Percentiles rank a stretch among this genome's conserved stretches.
Conservation (phyloP, 2,113 vertebrate genomes). For the Calonectris borealis region DNA sequence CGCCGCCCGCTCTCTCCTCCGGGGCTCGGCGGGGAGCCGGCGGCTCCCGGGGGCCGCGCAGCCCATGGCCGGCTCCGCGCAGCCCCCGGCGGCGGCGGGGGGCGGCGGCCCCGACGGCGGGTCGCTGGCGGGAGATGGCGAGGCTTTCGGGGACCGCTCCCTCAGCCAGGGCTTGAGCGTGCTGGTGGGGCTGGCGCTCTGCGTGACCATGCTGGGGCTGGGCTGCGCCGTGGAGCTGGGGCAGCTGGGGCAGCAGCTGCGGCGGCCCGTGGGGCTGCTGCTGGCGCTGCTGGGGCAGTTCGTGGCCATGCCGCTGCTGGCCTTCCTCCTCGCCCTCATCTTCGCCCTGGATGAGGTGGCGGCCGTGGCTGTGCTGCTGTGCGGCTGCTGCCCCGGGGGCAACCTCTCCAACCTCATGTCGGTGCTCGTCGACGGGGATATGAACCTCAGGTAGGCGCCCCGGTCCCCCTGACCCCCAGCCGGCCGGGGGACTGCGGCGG, state of each 20-base stretch:
- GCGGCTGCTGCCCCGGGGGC: constrained; percentile 95
- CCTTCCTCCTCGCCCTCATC: constrained; percentile 87
- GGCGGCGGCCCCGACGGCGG: neutral
- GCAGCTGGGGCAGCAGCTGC: constrained; percentile 87
- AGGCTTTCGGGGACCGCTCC: constrained; percentile 76
- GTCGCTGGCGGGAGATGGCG: neutral
- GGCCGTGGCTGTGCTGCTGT: constrained; percentile 92
- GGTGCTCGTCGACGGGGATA: constrained; percentile 92
- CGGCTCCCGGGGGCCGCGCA: neutral
- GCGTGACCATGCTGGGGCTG: constrained; percentile 93
- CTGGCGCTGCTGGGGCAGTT: constrained; percentile 93
- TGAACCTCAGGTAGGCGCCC: constrained; percentile 91
- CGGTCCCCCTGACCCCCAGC: neutral
- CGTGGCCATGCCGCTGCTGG: constrained; percentile 91
- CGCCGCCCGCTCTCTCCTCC: too few species aligned
- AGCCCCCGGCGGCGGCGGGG: neutral
- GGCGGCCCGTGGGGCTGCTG: constrained; percentile 82
- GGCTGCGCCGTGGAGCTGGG: constrained; percentile 92
- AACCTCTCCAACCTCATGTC: constrained; percentile 96
- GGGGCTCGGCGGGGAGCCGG: too few species aligned
- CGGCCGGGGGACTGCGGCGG: neutral
- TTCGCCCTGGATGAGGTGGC: constrained; percentile 92
- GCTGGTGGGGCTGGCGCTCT: constrained; percentile 88
- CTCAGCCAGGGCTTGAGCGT: constrained; percentile 90
- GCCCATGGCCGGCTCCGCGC: neutral